Conservation (phyloP, 2,797 vertebrate species). For the Oreonectes daqikongensis region DNA sequence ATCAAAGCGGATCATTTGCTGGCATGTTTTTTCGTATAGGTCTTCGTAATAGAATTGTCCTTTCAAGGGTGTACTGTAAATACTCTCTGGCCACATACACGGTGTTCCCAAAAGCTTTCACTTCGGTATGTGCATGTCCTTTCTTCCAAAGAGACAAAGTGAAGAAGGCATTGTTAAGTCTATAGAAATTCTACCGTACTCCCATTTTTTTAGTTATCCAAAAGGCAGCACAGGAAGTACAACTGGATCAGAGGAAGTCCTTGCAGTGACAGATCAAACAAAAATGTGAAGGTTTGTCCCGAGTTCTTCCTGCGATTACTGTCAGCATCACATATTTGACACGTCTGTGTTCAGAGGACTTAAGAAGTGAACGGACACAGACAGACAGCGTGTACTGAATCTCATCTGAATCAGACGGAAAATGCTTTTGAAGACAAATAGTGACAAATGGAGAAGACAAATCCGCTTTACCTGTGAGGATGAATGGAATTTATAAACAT, state of each 20-base stretch:
- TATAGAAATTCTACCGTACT: neutral
- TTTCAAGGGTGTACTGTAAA: neutral
- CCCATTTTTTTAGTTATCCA: neutral
- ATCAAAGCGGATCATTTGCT: conserved; percentile 12
- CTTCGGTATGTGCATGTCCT: neutral
- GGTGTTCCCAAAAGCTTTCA: neutral
- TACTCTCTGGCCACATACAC: neutral
- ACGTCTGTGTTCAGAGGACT: neutral
- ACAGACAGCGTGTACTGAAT: neutral
- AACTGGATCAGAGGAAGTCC: neutral
- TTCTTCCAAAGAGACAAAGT: neutral
- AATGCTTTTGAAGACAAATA: conserved; percentile 1
- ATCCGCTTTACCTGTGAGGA: neutral
- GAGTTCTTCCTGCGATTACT: neutral
- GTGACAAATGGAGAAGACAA: conserved; percentile 2
- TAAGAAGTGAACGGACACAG: neutral
- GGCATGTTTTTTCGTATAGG: neutral
- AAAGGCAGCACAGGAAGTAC: neutral
- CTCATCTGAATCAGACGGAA: neutral
- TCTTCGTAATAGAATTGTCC: neutral
- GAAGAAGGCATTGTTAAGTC: neutral
- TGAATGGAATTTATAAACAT: neutral
- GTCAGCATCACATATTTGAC: conserved; percentile 16
- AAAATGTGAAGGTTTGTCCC: neutral
- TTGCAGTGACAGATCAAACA: conserved; percentile 15